Base-by-base conservation (phyloP, 2,113 vertebrate species). In the Okapia johnstoni region DNA sequence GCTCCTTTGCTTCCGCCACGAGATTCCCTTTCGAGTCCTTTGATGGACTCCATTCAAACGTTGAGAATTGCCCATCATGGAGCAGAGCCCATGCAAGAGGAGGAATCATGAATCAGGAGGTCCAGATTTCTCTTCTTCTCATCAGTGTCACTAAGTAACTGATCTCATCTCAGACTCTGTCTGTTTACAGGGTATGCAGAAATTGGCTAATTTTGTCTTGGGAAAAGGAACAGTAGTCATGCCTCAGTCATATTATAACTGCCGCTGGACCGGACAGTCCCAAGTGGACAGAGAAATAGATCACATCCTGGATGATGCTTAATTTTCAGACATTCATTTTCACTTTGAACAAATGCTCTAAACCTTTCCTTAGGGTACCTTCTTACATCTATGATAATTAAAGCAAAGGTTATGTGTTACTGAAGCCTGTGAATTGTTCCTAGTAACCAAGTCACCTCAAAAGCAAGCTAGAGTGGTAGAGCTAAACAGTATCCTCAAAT, bases 271-370 rank as follows among this genome's bases (percentile, higher is more conserved):
- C 40, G 66, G 86, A 93, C 93, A 96, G 80, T 91, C 96, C 95
- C 95, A 97, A 93, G 40, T 86, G 88, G 79, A 88, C 85, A 54
- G 85, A 80, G 63, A 95, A 73, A 94, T 12, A 93, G 55, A 96
- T 86, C 85, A 13, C 79, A 86, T 58, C 30, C 88, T 76, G 90
- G 40, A 43, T 36, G n/a, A 46, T 88, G 57, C 79, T 97, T 96
- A 76, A 95, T 96, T 97, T 97, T 93, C 84, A 81, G 91, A 46
- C 63, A 79, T 85, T 83, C 61, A 66, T 94, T 87, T 95, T 80
- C 79, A 92, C 91, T 91, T 87, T 73, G 93, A 89, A 84, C 46
- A 89, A 95, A 79, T 63, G 76, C 7, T 66, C 88, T 88, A 54
- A 86, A 73, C 52, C 87, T 87, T 85, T 77, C 93, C 88, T 93